Evolutionary conservation across 2,888 invertebrate species (phyloP), one percentile per base, ranked within the genome.

Genomic region (Pristionchus exspectatus): DNA sequence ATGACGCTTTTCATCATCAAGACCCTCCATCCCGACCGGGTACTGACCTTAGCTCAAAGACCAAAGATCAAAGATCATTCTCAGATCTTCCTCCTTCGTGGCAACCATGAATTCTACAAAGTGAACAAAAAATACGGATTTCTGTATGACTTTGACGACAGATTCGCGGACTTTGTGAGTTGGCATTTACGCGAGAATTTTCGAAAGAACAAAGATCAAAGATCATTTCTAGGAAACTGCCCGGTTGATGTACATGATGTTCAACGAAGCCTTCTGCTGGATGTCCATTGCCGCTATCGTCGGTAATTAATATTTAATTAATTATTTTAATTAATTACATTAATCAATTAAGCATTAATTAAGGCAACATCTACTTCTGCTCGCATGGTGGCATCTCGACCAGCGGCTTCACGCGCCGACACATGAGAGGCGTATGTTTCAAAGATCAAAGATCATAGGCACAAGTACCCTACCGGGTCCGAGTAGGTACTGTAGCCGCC

Each of bases 251-350:
- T 69, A 30, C 69, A 12, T 69, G 30, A 9, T 69, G 7, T 21
- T 74, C 74, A 74, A 74, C 38, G 74, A 33, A 7, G 30, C 74
- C 33, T 74, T 74, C 74, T 14, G 38, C 33, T 74, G 12, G 9
- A 38, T 74, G 33, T 74, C 74, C 38, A 38, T 74, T 30, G 74
- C 74, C 14, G 74, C 38, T 16, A 74, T 74, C 38, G 74, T 74
- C 38, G 74, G 74, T 74, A 18, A 69, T 69, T 69, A n/a, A 69
- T 30, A 27, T 30, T 7, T 69, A n/a, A n/a, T n/a, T n/a, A n/a
- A 4, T 63, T 63, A 63, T 63, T 63, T 24, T 18, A 56, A 69
- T 30, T 69, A 27, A 63, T 9, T 66, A 66, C 10, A n/a, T n/a
- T n/a, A 66, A 5, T 69, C 30, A 69, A 66, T 69, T 30, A 30